Evolutionary conservation across 2,888 invertebrate genomes (phyloP), one percentile per base, ranked within the genome.

Genomic region (Subacronicta megacephala): DNA sequence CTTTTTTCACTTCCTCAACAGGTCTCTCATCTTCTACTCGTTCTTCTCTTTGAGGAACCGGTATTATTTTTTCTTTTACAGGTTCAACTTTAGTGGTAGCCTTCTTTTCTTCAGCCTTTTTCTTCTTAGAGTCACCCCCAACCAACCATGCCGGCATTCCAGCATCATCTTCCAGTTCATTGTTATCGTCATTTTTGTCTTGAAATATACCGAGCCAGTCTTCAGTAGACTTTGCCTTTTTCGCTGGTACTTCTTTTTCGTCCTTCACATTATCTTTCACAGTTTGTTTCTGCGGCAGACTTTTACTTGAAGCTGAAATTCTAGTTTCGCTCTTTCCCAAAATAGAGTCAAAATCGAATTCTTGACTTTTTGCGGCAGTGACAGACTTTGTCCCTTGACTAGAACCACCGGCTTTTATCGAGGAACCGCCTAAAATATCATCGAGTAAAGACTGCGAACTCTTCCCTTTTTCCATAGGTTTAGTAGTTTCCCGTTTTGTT

Each of bases 381-480:
- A 75, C 55, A 7, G 88, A 83, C 61, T 80, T 80, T 2, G 75
- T 66, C n/a, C 55, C 49, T 72, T 82, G 83, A 54, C 51, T 81
- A 4, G 81, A 68, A 9, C 67, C 70, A 9, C 57, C 72, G 5
- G 81, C 65, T 81, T 91, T 91, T 38, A 77, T 78, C 3, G 90
- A 81, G 31, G 95, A 82, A 7, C 92, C 88, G 17, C 95, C 95
- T 54, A 95, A 84, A 62, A 95, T 95, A 80, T 95, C 95, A 46
- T 95, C 92, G 42, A 95, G 78, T 62, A 92, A 83, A n/a, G 90
- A 92, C 63, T 92, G 92, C 1, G 93, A 90, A 69, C 90, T 92
- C 71, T 89, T 93, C 1, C 89, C 88, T 69, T 85, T 92, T 49
- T 90, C 88, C 58, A 84, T 54, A 12, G 83, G 52, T 72, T 90